Base-by-base conservation (phyloP, 2,888 invertebrate species). In the Parnassius smintheus region DNA sequence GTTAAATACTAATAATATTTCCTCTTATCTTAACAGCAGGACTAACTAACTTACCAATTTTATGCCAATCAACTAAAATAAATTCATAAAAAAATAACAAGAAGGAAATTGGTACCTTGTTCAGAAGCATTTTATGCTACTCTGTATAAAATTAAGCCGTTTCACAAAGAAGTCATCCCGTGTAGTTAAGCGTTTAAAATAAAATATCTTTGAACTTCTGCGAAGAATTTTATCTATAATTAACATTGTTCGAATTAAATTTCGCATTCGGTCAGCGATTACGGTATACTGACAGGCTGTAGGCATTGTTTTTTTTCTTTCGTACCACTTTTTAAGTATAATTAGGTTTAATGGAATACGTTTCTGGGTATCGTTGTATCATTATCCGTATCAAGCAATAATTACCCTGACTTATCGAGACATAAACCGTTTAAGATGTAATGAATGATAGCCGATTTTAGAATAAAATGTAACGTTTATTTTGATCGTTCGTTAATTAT, bases 301-400 rank as follows among this genome's bases (percentile, higher is more conserved):
- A 56, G 49, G 64, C 61, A 56, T 64, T 65, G 57, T 57, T 60
- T 62, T 55, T 35, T 35, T 52, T 41, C 52, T 57, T 61, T 46
- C 52, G 55, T 52, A 22, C 57, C 54, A 59, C 66, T 57, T 59
- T 64, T 66, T 58, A 55, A 61, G 64, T 59, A 61, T 69, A 68
- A 70, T 72, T 68, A 66, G 57, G 63, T 56, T 58, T 68, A 70
- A 70, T 70, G 58, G 44, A 45, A 55, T 50, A 52, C 64, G 49
- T 10, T 61, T 61, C 56, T 56, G 46, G 46, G 61, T 61, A 61
- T 50, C 50, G 56, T 57, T 48, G 57, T 58, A 51, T 13, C 45
- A 61, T 61, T 51, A 56, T 56, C 45, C 44, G 46, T 56, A 56
- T 35, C 45, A 35, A 51, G 18, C 46, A 54, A 58, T 53, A 60